These are phyloP conservation scores for Carollia perspicillata DNA, from an alignment of 2,113 vertebrate genomes.

Conservation along the genomic window DNA sequence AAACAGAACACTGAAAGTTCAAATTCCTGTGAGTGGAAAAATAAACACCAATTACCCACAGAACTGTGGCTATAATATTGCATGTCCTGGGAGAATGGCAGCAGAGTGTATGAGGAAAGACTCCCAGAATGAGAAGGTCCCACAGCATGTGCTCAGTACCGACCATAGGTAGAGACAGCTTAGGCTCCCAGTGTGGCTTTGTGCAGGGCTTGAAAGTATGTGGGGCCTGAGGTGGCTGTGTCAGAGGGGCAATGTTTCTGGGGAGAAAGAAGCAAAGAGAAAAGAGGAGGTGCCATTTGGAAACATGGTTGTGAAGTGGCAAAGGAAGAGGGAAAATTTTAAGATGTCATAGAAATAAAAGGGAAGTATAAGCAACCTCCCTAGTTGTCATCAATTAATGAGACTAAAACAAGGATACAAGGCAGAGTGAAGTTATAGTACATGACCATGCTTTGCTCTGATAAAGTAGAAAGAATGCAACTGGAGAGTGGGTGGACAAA, in stretches of 20 bases:
- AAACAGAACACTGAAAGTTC: neutral
- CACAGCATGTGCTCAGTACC: rapidly evolving
- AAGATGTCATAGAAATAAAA: neutral
- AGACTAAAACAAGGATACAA: neutral
- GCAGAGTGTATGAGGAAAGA: neutral
- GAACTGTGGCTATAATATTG: neutral
- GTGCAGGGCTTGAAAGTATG: neutral
- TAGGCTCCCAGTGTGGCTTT: neutral
- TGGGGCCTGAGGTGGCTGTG: neutral
- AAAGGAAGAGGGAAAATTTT: neutral
- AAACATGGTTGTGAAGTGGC: neutral
- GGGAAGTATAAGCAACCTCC: neutral
- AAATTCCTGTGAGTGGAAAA: neutral
- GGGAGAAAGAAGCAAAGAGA: neutral
- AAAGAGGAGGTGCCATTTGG: neutral
- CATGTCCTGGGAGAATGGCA: neutral
- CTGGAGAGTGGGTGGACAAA: neutral
- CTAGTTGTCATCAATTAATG: neutral
- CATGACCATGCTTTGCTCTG: neutral
- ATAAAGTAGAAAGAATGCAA: neutral
- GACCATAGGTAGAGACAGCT: neutral
- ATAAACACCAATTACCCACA: neutral
- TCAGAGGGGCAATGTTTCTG: neutral
- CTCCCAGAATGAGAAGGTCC: too few relatives aligned
- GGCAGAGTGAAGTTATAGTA: neutral